These are phyloP conservation scores for Thalassarche chlororhynchos DNA, from an alignment of 2,113 vertebrate genomes.

Conservation along the genomic window DNA sequence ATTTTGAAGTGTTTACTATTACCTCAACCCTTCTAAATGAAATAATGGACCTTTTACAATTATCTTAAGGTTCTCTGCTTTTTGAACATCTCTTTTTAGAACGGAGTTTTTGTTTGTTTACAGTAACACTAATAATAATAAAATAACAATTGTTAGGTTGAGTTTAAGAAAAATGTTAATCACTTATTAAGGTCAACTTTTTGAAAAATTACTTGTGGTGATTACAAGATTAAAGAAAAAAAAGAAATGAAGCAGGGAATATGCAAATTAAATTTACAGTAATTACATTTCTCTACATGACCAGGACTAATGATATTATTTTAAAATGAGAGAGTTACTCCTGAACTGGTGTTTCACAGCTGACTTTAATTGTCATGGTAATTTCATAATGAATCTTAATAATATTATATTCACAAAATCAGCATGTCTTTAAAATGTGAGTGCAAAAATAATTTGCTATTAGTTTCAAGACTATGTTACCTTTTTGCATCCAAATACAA, in stretches of 20 bases:
- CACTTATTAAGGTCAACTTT: slow-evolving; percentile 50
- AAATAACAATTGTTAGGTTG: neutral
- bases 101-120: neutral
- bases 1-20: neutral
- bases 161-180: slow-evolving; percentile 59
- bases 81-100: neutral
- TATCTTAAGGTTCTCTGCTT: neutral
- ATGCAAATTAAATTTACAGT: slow-evolving; percentile 69
- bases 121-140: neutral
- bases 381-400: slow-evolving; percentile 43
- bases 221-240: slow-evolving; percentile 65
- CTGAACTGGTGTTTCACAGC: slow-evolving; percentile 9
- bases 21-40: neutral
- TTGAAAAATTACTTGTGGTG: slow-evolving; percentile 10
- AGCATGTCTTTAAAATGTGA: neutral
- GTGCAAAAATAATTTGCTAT: neutral
- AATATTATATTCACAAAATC: slow-evolving; percentile 1
- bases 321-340: slow-evolving; percentile 57
- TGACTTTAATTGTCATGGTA: slow-evolving; percentile 47
- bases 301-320: slow-evolving; percentile 66
- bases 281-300: slow-evolving; percentile 61
- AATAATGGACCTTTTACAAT: neutral
- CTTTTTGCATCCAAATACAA: neutral
- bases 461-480: neutral
- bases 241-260: slow-evolving; percentile 32